Evolutionary conservation across 2,113 vertebrate species (phyloP).

Genomic region (Dendrocopos noguchii): DNA sequence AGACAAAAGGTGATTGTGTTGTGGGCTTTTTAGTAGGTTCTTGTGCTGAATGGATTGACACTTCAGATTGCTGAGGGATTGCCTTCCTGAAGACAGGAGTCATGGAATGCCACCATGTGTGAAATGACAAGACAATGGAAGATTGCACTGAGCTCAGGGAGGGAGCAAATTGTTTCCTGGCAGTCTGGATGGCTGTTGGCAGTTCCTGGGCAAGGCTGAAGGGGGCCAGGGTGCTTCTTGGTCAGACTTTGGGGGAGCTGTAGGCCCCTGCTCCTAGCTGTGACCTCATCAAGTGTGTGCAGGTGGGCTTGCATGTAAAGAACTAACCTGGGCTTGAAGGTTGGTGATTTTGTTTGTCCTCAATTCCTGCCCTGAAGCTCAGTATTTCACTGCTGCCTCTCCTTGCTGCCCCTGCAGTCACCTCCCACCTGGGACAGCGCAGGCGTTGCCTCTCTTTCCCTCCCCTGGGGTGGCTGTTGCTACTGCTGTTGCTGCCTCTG

Average conservation of each 20-base stretch:
- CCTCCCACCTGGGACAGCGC: not conserved
- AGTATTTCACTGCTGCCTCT: not conserved
- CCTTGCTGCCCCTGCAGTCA: not conserved
- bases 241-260: not conserved
- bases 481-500: not conserved
- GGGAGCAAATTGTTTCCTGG: not conserved
- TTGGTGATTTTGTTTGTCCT: not conserved
- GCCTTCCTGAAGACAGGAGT: not conserved
- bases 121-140: not conserved
- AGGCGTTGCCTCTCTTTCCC: not conserved
- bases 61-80: not conserved
- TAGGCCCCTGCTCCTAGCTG: not conserved
- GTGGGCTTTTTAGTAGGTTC: not conserved
- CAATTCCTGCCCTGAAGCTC: not conserved
- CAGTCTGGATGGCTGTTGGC: rapidly evolving
- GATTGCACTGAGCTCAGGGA: not conserved
- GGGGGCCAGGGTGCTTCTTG: not conserved
- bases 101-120: not conserved
- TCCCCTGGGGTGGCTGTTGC: not conserved
- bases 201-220: not conserved
- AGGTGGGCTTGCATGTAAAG: not conserved
- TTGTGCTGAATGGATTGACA: not conserved
- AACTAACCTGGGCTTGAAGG: not conserved
- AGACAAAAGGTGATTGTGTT: not conserved
- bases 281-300: not conserved